phyloP scores from a whole-genome alignment of 2,797 vertebrate genomes.

The Poeciliopsis presidionis region DNA sequence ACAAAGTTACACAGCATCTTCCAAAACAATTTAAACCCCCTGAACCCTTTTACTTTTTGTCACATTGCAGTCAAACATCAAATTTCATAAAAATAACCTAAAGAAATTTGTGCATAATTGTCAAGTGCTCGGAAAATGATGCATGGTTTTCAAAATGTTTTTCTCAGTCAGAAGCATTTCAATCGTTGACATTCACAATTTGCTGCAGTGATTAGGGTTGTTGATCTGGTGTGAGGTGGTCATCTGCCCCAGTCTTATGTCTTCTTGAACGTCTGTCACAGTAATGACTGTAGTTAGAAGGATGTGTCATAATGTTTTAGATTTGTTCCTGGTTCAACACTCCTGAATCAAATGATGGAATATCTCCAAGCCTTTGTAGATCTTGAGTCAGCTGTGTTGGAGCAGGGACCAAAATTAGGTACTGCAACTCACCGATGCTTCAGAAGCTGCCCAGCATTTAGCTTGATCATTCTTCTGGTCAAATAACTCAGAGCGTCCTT shows the following conservation, averaged over 20 bases:
- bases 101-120: not conserved
- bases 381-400: not conserved
- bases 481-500: not conserved
- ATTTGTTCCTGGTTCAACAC: not conserved
- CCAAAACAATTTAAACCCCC: not conserved
- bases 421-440: not conserved
- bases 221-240: not conserved
- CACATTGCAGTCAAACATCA: not conserved
- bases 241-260: not conserved
- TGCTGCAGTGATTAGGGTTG: not conserved
- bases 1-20: conserved; percentile 27
- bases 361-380: not conserved
- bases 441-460: not conserved
- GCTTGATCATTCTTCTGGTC: not conserved
- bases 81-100: not conserved
- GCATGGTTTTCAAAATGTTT: not conserved
- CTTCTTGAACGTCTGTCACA: not conserved
- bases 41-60: not conserved
- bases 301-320: not conserved
- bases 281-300: not conserved
- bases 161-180: not conserved
- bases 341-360: not conserved
- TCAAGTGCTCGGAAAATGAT: not conserved
- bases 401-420: not conserved
- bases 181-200: not conserved